Evolutionary conservation across 2,888 invertebrate genomes (phyloP).

Genomic region (Caenorhabditis plicata): DNA sequence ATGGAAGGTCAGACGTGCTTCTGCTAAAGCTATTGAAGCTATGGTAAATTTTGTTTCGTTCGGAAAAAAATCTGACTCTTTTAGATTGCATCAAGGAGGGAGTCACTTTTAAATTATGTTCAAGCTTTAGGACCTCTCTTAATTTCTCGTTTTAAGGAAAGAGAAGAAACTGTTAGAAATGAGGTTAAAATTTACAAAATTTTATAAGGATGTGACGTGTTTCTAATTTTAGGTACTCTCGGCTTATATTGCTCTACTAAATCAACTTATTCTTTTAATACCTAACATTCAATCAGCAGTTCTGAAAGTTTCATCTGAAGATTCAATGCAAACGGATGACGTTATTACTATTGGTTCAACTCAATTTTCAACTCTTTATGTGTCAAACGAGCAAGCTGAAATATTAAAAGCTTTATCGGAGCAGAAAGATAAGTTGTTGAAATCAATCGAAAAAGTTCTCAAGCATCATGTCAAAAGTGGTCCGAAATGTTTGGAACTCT

Average conservation of each 20-base stretch:
- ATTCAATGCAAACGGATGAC: slow-evolving; percentile 21
- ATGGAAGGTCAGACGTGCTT: slow-evolving; percentile 85
- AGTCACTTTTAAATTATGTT: slow-evolving; percentile 86
- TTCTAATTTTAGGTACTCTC: slow-evolving; percentile 78
- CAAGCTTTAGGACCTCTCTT: slow-evolving; percentile 84
- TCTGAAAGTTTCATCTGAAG: slow-evolving; percentile 1
- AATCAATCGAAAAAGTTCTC: slow-evolving; percentile 82
- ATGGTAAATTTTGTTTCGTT: too few species aligned
- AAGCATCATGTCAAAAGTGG: slow-evolving; percentile 78
- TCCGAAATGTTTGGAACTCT: slow-evolving; percentile 85
- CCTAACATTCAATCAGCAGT: slow-evolving; percentile 23
- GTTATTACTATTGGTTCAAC: slow-evolving; percentile 15
- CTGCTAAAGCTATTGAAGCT: slow-evolving; percentile 95
- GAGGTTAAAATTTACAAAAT: slow-evolving; percentile 74
- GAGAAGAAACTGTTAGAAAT: slow-evolving; percentile 93
- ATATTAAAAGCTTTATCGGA: slow-evolving; percentile 12
- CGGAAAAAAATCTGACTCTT: too few species aligned
- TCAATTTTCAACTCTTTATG: slow-evolving; percentile 9
- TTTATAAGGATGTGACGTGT: background rate
- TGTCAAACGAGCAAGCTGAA: slow-evolving; percentile 15
- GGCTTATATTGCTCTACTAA: slow-evolving; percentile 87
- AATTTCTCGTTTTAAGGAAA: slow-evolving; percentile 75
- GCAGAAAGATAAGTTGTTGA: slow-evolving; percentile 6
- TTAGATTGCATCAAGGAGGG: slow-evolving; percentile 82
- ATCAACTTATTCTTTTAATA: slow-evolving; percentile 78